Evolutionary conservation across 1,140 invertebrate species (phyloP).

Genomic region (Cryptotermes secundus): DNA sequence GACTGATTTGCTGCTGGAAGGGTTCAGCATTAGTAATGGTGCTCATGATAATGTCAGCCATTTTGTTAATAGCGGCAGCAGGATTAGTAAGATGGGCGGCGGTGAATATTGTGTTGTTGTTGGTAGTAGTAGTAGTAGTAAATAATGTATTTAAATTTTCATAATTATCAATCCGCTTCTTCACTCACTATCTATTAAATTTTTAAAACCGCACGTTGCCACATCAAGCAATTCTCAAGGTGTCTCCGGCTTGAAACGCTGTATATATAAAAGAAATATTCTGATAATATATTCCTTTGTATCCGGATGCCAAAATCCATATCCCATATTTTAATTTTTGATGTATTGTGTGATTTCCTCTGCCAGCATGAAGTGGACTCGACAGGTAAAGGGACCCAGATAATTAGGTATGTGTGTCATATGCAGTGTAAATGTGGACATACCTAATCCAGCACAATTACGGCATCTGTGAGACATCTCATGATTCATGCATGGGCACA

Average conservation of each 20-base stretch:
- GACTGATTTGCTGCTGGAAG: too few relatives aligned
- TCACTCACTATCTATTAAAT: too few relatives aligned
- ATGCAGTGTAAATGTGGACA: neutral
- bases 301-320: neutral
- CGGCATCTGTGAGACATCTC: neutral
- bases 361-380: neutral
- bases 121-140: too few relatives aligned
- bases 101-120: too few relatives aligned
- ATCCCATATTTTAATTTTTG: neutral
- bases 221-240: too few relatives aligned
- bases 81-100: too few relatives aligned
- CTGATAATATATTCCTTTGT: neutral
- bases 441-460: slow-evolving; percentile 12
- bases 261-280: neutral
- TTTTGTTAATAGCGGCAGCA: too few relatives aligned
- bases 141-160: too few relatives aligned
- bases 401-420: neutral
- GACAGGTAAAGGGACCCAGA: neutral
- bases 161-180: too few relatives aligned
- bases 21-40: too few relatives aligned
- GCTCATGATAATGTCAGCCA: too few relatives aligned
- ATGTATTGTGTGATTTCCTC: neutral
- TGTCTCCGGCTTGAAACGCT: neutral
- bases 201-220: too few relatives aligned
- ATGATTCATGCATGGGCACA: neutral